Percentiles rank a stretch among this genome's conserved stretches.
phyloP scores from a whole-genome alignment of 2,888 invertebrate species.

The Philaethria dido region DNA sequence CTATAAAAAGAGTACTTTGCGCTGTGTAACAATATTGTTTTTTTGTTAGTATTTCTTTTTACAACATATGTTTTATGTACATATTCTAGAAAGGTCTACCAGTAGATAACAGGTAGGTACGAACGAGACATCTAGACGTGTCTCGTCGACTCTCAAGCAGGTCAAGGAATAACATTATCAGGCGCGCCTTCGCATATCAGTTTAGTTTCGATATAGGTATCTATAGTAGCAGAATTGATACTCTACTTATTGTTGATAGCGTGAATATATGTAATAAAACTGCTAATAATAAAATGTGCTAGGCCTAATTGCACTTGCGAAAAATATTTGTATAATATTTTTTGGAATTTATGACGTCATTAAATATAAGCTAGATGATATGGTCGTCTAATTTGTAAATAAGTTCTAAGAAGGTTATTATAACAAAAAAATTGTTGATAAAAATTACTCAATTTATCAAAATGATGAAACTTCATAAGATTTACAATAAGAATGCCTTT shows the following conservation, averaged over 20 bases:
- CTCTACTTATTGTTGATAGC: neutral
- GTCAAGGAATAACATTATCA: constrained; percentile 57
- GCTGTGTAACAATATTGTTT: no score
- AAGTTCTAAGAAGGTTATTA: neutral
- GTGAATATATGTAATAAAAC: neutral
- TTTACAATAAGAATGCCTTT: neutral
- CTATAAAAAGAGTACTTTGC: no score
- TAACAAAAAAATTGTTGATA: neutral
- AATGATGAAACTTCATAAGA: neutral
- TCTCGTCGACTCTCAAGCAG: constrained; percentile 49
- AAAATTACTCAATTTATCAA: neutral
- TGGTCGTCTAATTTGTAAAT: neutral
- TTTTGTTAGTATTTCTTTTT: neutral
- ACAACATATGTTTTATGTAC: neutral
- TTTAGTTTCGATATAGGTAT: constrained; percentile 9
- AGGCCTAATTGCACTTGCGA: neutral
- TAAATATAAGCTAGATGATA: no score
- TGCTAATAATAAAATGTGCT: neutral
- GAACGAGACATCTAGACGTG: constrained; percentile 40
- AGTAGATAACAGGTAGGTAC: constrained; percentile 14
- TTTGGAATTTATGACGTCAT: no score
- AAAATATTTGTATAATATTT: neutral
- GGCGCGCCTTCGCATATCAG: constrained; percentile 37
- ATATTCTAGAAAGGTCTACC: neutral
- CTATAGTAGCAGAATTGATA: neutral